A percentile compares a stretch with the other conserved stretches of the same genome.
phyloP scores from a whole-genome alignment of 2,113 vertebrate genomes.

The Puma concolor region DNA sequence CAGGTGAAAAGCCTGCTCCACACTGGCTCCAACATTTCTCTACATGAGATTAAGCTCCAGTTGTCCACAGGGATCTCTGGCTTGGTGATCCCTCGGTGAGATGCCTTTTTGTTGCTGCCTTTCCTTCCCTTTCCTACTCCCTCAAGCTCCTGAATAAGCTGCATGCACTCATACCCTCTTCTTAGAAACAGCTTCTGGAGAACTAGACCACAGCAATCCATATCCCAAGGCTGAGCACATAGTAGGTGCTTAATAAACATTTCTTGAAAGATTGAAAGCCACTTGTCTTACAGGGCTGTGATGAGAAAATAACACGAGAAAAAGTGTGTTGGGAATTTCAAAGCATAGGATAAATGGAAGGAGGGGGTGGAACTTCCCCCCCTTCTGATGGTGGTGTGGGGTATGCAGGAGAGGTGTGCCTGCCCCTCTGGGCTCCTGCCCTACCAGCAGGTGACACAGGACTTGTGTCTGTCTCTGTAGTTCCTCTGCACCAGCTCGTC shows the following conservation, averaged over 20 bases:
- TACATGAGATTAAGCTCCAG: background rate
- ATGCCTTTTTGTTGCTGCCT: background rate
- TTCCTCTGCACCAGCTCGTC: conserved; percentile 84
- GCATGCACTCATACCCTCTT: rapidly evolving
- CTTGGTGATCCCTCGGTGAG: background rate
- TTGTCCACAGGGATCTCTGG: rapidly evolving
- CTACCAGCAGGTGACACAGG: rapidly evolving
- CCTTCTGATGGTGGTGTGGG: rapidly evolving
- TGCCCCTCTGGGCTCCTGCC: rapidly evolving
- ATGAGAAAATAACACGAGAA: background rate
- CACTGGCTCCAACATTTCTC: background rate
- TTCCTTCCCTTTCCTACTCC: background rate
- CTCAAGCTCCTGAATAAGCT: background rate
- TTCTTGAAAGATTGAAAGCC: background rate
- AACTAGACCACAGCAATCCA: background rate
- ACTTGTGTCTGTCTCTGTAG: conserved; percentile 41
- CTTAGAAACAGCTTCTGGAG: background rate
- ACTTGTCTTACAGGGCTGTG: background rate
- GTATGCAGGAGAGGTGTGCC: rapidly evolving
- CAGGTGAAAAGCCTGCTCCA: background rate
- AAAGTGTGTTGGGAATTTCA: background rate
- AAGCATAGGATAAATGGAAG: background rate
- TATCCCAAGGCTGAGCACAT: background rate
- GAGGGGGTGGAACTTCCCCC: too few relatives aligned
- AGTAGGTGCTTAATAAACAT: background rate